These are phyloP conservation scores for Acipenser transmontanus DNA, from an alignment of 2,797 vertebrate species.

Conservation along the genomic window DNA sequence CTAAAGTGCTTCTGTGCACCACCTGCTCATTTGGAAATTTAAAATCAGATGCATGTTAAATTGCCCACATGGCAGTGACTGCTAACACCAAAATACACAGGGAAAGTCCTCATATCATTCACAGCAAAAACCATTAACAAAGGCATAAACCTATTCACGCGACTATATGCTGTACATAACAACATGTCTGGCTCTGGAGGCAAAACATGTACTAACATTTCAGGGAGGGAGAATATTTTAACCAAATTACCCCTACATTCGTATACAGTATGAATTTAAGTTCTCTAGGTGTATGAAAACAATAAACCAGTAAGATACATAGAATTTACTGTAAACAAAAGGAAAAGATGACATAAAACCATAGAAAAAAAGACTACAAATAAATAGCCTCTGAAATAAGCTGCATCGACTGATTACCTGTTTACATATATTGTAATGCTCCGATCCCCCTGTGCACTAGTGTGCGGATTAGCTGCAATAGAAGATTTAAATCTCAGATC, in stretches of 20 bases:
- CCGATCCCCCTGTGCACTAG: conserved; percentile 8
- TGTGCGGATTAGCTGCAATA: conserved; percentile 10
- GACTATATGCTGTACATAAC: conserved; percentile 16
- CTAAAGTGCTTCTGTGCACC: conserved; percentile 69
- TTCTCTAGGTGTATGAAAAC: conserved; percentile 19
- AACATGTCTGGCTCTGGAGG: background rate
- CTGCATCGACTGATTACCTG: conserved; percentile 9
- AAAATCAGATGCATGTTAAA: conserved; percentile 38
- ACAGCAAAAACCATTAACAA: conserved; percentile 25
- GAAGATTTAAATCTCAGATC: conserved; percentile 8
- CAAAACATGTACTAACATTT: conserved; percentile 10
- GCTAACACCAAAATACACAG: conserved; percentile 24
- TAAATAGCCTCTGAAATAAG: conserved; percentile 8
- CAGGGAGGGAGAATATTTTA: too few species aligned
- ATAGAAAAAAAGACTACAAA: conserved; percentile 16
- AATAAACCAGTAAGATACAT: conserved; percentile 21
- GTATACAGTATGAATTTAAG: conserved; percentile 3
- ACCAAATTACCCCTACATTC: conserved; percentile 6
- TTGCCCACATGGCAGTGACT: conserved; percentile 26
- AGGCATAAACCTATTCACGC: conserved; percentile 8
- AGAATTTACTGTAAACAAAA: conserved; percentile 27
- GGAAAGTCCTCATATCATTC: conserved; percentile 30
- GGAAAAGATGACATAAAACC: conserved; percentile 15
- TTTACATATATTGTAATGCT: conserved; percentile 14
- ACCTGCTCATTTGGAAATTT: conserved; percentile 25